Evolutionary conservation across 2,888 invertebrate species (phyloP).

Genomic region (Glyphotaelius pellucidus): DNA sequence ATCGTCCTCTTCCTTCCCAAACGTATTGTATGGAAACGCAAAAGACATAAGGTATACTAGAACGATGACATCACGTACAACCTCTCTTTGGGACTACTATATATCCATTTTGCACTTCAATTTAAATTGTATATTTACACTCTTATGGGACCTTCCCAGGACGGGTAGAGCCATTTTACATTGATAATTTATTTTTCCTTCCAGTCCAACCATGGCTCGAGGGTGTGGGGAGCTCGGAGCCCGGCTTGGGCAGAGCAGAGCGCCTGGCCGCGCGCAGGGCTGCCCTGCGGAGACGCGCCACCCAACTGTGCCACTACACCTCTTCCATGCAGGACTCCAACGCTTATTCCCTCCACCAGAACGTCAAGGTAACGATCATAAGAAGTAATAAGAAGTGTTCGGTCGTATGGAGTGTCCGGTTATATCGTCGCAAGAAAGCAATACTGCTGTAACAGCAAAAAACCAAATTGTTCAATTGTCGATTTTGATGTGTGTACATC

Average conservation of each 20-base stretch:
- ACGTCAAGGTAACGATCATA: slow-evolving; percentile 57
- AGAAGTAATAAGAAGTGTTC: no score
- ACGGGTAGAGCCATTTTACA: not conserved
- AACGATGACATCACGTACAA: no score
- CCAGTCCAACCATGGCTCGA: slow-evolving; percentile 58
- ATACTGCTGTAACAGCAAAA: no score
- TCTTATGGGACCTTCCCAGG: not conserved
- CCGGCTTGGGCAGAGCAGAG: slow-evolving; percentile 69
- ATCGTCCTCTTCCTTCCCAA: no score
- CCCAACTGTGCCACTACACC: slow-evolving; percentile 70
- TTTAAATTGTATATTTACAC: not conserved
- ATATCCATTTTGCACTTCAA: not conserved
- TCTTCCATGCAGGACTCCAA: slow-evolving; percentile 60
- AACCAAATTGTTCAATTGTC: no score
- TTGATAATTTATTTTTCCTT: not conserved
- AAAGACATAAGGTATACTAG: no score
- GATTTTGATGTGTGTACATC: no score
- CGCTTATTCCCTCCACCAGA: slow-evolving; percentile 43
- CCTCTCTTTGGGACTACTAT: no score
- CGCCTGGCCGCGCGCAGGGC: slow-evolving; percentile 73
- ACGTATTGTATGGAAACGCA: no score
- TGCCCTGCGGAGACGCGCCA: slow-evolving; percentile 73
- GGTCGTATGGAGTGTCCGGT: no score
- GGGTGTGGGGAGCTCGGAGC: slow-evolving; percentile 41
- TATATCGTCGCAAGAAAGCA: no score